Conservation (phyloP, 2,888 invertebrate species). For the Leucophenga montana region DNA sequence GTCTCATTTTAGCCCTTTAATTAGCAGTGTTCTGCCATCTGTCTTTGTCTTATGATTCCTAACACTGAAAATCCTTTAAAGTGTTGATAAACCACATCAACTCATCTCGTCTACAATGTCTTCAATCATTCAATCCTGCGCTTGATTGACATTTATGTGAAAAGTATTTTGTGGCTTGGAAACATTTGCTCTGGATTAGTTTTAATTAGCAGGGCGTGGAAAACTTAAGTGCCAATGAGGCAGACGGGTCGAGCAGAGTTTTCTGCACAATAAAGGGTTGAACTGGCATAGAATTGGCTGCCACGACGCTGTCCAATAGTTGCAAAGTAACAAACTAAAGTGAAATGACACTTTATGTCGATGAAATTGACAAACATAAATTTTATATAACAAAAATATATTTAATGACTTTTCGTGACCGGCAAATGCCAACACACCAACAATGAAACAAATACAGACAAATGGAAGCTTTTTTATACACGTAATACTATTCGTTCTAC, state of each 20-base stretch:
- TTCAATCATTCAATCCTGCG: conserved; percentile 62
- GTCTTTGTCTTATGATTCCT: not conserved
- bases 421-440: conserved; percentile 62
- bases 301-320: too few species aligned
- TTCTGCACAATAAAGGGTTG: conserved; percentile 46
- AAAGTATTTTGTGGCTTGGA: conserved; percentile 47
- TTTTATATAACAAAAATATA: conserved; percentile 52
- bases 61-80: conserved; percentile 21
- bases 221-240: not conserved
- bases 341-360: conserved; percentile 3
- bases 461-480: conserved; percentile 18
- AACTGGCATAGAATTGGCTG: conserved; percentile 17
- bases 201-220: conserved; percentile 56
- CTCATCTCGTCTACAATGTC: conserved; percentile 40
- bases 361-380: conserved; percentile 51
- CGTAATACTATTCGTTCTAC: conserved; percentile 45
- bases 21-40: not conserved
- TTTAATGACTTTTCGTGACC: conserved; percentile 65
- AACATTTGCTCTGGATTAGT: conserved; percentile 54
- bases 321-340: too few species aligned
- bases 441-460: conserved; percentile 48
- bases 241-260: not conserved
- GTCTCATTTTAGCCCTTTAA: conserved; percentile 4
- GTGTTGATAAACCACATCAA: not conserved
- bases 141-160: conserved; percentile 59